A percentile compares a stretch with the other conserved stretches of the same genome.
These are phyloP conservation scores for Ceyx cyanopectus DNA, from an alignment of 2,113 vertebrate species.

Conservation along the genomic window DNA sequence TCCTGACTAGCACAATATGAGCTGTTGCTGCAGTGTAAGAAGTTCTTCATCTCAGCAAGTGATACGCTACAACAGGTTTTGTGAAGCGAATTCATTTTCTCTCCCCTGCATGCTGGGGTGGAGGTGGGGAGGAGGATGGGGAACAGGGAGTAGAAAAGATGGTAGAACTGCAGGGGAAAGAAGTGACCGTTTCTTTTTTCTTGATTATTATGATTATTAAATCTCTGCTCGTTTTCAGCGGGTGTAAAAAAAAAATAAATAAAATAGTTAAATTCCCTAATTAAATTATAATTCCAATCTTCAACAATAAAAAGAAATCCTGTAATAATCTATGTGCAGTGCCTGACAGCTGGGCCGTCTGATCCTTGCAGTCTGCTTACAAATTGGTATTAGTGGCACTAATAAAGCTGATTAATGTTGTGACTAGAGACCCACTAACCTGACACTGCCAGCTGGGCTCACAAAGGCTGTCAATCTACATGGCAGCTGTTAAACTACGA, in stretches of 20 bases:
- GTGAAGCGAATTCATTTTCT: slow-evolving; percentile 68
- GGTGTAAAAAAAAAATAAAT: neutral
- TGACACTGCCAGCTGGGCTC: slow-evolving; percentile 85
- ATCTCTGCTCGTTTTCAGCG: slow-evolving; percentile 30
- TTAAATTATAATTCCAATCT: slow-evolving; percentile 82
- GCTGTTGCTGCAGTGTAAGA: slow-evolving; percentile 68
- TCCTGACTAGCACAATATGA: slow-evolving; percentile 70
- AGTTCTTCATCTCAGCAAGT: slow-evolving; percentile 68
- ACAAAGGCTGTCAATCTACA: slow-evolving; percentile 76
- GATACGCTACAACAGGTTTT: slow-evolving; percentile 70
- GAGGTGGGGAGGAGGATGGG: slow-evolving; percentile 13
- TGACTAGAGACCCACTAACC: slow-evolving; percentile 88
- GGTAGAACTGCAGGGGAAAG: neutral
- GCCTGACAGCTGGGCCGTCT: slow-evolving; percentile 94
- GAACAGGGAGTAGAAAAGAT: neutral
- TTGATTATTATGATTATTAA: neutral
- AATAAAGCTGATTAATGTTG: slow-evolving; percentile 96
- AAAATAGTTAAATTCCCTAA: slow-evolving; percentile 79
- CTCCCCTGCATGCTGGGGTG: neutral
- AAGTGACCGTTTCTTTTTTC: neutral
- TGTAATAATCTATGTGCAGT: slow-evolving; percentile 77
- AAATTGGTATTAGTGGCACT: slow-evolving; percentile 93
- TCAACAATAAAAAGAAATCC: slow-evolving; percentile 82
- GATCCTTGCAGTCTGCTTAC: slow-evolving; percentile 91
- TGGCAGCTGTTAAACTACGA: slow-evolving; percentile 78